Evolutionary conservation across 2,797 vertebrate genomes (phyloP), one percentile per base, ranked within the genome.

Genomic region (Mormyrus proboscirostris): DNA sequence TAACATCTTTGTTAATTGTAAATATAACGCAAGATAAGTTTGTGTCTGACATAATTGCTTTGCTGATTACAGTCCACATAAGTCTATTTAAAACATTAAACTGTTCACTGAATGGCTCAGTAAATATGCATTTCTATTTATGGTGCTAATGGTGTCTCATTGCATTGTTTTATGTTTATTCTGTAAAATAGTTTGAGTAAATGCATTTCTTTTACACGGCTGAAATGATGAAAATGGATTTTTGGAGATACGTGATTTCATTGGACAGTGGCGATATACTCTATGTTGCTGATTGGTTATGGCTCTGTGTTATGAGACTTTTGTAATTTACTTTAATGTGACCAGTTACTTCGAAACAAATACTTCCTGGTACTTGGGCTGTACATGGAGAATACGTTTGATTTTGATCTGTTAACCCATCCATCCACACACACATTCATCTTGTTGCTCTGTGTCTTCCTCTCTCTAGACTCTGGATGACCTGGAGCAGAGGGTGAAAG

Each of bases 401-500:
- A 12, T 33, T 69, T 25, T 33, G 25, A 69, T 14, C 10, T 12
- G 3, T 33, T 12, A 14, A 19, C 7, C 55, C 4, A 14, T n/a
- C 33, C 2, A 47, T 33, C 16, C 9, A 57, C 33, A 0, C 44
- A 38, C 47, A 57, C 88, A 62, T 79, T 89, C 82, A 79, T 89
- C 87, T 89, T 89, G 59, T 62, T 65, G 16, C 47, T 83, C 4
- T 44, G 12, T 57, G 16, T 79, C 62, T 59, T 33, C 16, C 29
- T 57, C 41, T 41, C 5, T 19, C 2, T 65, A 99, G 98, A 99
- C 98, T 69, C 94, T 99, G 92, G 98, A 99, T 47, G 98, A 99
- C 93, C 94, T 99, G 91, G 98, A 98, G 93, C 96, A 99, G 91
- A 95, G 97, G 90, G 95, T 96, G 92, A 98, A 97, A 92, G 98